These are phyloP conservation scores for Myopa testacea DNA, from an alignment of 2,888 invertebrate genomes.

Conservation along the genomic window DNA sequence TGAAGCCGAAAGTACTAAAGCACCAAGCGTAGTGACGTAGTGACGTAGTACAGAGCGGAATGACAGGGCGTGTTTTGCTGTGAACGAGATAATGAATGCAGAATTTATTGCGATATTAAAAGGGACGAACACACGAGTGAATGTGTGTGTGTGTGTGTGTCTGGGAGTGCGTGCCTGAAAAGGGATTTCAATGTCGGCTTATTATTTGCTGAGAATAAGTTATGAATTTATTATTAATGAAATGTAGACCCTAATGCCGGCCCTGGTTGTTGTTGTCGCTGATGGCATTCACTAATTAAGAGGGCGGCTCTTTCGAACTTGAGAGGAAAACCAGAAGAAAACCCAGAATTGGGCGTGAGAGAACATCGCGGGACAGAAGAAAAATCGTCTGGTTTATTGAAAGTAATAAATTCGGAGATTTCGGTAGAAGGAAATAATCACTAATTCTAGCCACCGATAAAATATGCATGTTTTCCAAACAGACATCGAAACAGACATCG, in stretches of 20 bases:
- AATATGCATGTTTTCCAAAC: too few species aligned
- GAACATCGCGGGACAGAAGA: too few species aligned
- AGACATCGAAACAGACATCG: too few species aligned
- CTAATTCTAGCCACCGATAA: too few species aligned
- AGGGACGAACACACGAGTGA: background rate
- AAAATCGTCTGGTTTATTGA: too few species aligned
- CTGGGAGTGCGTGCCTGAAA: constrained; percentile 1
- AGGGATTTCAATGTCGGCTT: constrained; percentile 37
- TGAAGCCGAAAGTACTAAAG: background rate
- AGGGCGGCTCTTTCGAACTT: background rate
- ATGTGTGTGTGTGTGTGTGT: background rate
- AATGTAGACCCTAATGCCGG: background rate
- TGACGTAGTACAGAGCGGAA: too few species aligned
- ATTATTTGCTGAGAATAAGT: constrained; percentile 32
- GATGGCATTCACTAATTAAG: constrained; percentile 51
- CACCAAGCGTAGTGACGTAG: background rate
- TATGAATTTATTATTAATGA: constrained; percentile 36
- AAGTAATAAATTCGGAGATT: too few species aligned
- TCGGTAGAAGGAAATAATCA: too few species aligned
- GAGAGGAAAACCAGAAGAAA: background rate
- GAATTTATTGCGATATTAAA: constrained; percentile 6
- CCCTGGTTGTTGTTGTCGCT: constrained; percentile 16
- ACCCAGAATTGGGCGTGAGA: too few species aligned
- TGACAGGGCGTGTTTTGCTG: constrained; percentile 15
- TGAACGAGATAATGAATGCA: constrained; percentile 27